phyloP scores from a whole-genome alignment of 1,140 invertebrate species.

The Drosophila suzukii region DNA sequence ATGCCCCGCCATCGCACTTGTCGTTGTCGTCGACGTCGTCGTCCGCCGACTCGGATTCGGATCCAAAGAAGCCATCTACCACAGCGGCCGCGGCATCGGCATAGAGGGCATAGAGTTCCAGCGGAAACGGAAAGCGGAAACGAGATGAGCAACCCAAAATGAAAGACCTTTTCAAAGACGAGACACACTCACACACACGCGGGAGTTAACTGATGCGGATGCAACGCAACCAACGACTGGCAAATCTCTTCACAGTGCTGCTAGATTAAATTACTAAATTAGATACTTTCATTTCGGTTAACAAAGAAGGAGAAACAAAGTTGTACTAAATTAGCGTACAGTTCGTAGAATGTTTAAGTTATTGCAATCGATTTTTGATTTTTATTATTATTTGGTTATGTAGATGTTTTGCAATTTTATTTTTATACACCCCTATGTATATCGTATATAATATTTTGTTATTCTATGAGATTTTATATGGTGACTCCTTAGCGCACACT shows the following conservation, averaged over 20 bases:
- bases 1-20: neutral
- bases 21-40: too few species aligned
- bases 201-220: slow-evolving; percentile 43
- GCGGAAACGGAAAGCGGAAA: slow-evolving; percentile 13
- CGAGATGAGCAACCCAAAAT: slow-evolving; percentile 59
- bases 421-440: slow-evolving; percentile 54
- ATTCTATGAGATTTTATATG: slow-evolving; percentile 79
- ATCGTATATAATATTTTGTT: slow-evolving; percentile 71
- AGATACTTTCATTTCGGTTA: slow-evolving; percentile 66
- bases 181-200: slow-evolving; percentile 30
- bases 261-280: slow-evolving; percentile 69
- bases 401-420: slow-evolving; percentile 73
- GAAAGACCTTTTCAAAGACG: slow-evolving; percentile 82
- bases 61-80: slow-evolving; percentile 36
- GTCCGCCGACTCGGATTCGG: slow-evolving; percentile 5
- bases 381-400: slow-evolving; percentile 66
- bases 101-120: slow-evolving; percentile 10
- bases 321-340: slow-evolving; percentile 63
- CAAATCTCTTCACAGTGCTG: slow-evolving; percentile 76
- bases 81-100: slow-evolving; percentile 4
- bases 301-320: slow-evolving; percentile 27
- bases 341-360: slow-evolving; percentile 70
- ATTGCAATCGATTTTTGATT: slow-evolving; percentile 69
- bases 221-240: slow-evolving; percentile 76
- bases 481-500: slow-evolving; percentile 55